Evolutionary conservation across 2,797 vertebrate genomes (phyloP), one percentile per base, ranked within the genome.

Genomic region (Aldrovandia affinis): DNA sequence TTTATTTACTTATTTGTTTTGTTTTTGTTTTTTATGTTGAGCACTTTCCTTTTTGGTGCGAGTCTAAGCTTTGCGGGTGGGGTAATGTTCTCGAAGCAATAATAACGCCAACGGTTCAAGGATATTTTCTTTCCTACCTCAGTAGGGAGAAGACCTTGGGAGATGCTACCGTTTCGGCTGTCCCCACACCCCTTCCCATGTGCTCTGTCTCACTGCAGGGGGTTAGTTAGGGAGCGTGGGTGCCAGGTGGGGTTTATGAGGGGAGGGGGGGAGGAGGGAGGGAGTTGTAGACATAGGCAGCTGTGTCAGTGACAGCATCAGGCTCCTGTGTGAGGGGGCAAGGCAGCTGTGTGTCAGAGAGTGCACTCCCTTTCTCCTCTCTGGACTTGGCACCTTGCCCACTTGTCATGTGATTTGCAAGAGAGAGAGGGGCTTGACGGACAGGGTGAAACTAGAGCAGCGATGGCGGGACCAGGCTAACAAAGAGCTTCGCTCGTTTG

Each of bases 331-430:
- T 80, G 65, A 80, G 39, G 63, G 5, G 22, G 3, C 83, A 81
- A 28, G 55, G 70, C 84, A 85, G 80, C 84, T 82, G 80, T 18
- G 80, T 18, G 54, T 22, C 9, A 33, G 25, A 59, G 36, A 50
- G 50, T 44, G 18, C 14, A 50, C 15, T 22, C 50, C 80, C 54
- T 6, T 36, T 5, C 52, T 10, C 33, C 52, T 33, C 47, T 25
- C 15, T 9, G 52, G 33, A 14, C 30, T 14, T 12, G 33, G 78
- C 36, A 25, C 44, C 84, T 5, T 4, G 28, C 15, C 52, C 80
- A 59, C 81, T 63, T 50, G 65, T 85, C 84, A 80, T 55, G 63
- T 77, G 54, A 81, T 81, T 77, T 85, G 68, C 2, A 39, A 57
- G 39, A 18, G 73, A 22, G 1, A n/a, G 39, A 77, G 22, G 39